phyloP scores from a whole-genome alignment of 2,113 vertebrate species.

The Saguinus midas region DNA sequence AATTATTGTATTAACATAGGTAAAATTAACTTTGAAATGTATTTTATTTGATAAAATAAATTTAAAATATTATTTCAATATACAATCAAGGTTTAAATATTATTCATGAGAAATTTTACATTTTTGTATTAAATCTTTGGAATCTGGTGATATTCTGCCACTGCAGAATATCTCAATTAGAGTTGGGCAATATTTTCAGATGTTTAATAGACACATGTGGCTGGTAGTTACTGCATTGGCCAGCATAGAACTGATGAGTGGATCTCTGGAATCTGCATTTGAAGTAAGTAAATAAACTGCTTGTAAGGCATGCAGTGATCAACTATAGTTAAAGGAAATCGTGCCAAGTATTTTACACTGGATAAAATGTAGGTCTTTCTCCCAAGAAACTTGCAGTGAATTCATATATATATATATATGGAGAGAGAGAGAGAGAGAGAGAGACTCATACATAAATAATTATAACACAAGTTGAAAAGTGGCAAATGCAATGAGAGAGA shows the following conservation, averaged over 20 bases:
- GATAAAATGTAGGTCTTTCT: not conserved
- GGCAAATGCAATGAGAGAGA: not conserved
- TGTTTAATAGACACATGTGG: not conserved
- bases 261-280: not conserved
- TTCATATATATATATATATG: not conserved
- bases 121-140: not conserved
- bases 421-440: not conserved
- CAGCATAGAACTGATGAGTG: accelerated
- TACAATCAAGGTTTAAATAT: not conserved
- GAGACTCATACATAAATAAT: not conserved
- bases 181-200: not conserved
- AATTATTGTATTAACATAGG: not conserved
- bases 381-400: not conserved
- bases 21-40: not conserved
- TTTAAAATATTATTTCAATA: not conserved
- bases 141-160: not conserved
- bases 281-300: not conserved
- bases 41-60: not conserved
- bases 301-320: not conserved
- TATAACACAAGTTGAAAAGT: not conserved
- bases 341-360: not conserved
- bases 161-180: not conserved
- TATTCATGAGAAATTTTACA: not conserved
- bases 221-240: not conserved
- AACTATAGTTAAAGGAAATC: not conserved